Evolutionary conservation across 2,113 vertebrate species (phyloP), one percentile per base, ranked within the genome.

Genomic region (Nematolebias whitei): DNA sequence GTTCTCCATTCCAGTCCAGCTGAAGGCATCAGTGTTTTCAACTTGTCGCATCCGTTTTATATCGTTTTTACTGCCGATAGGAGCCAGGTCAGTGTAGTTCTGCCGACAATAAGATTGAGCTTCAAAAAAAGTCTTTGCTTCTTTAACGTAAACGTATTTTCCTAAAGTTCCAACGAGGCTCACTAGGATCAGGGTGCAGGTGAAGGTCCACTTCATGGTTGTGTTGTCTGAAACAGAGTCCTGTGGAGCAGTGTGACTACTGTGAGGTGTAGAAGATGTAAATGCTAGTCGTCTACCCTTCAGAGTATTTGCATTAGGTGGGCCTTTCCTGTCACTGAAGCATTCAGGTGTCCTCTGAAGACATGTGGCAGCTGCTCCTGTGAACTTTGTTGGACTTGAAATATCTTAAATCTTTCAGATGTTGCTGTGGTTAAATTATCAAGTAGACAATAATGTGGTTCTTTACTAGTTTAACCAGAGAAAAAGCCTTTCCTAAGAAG

Each of bases 1-100:
- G n/a, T 26, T 80, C 13, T 10, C 0, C n/a, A 84, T 35, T 45
- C 85, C 85, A 1, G 74, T 56, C 76, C 80, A 87, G 4, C 22
- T 1, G 2, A 0, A 18, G 0, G 2, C 0, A 2, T 0, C 0
- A 2, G 0, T 1, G 0, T 20, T 0, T 0, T 0, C 0, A 1
- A 0, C 1, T 1, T 64, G 10, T 11, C 12, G 0, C 5, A 0
- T 0, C 6, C 82, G 32, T 1, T 1, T 12, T 4, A 1, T 39
- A 40, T 84, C 76, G 0, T 22, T 2, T 0, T 0, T 0, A 0
- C 7, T 54, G 13, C 44, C 63, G 56, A 84, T 1, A 0, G 52
- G 66, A 26, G 87, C 83, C 55, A 84, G 65, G 48, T 83, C 85
- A 2, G 74, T 81, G 51, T 79, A 11, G 4, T 12, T 0, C 2